A percentile compares a stretch with the other conserved stretches of the same genome.
These are phyloP conservation scores for Promerops cafer DNA, from an alignment of 2,113 vertebrate genomes.

Conservation along the genomic window DNA sequence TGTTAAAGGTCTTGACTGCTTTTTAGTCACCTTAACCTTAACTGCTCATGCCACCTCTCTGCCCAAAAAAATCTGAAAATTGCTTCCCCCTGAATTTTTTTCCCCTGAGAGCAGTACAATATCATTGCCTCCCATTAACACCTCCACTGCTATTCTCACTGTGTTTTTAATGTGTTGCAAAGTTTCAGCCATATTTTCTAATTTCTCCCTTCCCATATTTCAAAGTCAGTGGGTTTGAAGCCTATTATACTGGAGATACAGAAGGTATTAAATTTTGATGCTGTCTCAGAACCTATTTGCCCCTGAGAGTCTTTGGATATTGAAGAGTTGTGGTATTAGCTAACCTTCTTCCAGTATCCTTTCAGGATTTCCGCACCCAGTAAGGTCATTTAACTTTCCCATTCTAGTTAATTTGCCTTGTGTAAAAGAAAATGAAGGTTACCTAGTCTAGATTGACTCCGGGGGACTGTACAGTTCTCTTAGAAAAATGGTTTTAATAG, in stretches of 20 bases:
- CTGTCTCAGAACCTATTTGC: background rate
- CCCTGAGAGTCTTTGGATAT: background rate
- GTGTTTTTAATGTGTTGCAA: background rate
- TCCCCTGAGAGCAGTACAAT: background rate
- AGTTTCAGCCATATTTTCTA: background rate
- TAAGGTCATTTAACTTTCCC: background rate
- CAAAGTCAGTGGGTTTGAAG: background rate
- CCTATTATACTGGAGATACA: background rate
- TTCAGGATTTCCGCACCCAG: background rate
- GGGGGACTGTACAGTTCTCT: background rate
- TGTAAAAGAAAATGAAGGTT: background rate
- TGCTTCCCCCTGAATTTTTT: background rate
- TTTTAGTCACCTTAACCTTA: background rate
- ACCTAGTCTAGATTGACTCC: background rate
- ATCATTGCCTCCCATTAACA: background rate
- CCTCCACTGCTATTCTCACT: background rate
- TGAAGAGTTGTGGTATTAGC: background rate
- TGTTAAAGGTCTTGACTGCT: background rate
- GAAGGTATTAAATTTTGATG: background rate
- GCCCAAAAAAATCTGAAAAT: background rate
- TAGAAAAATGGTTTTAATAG: background rate
- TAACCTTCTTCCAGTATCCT: background rate
- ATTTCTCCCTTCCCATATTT: background rate
- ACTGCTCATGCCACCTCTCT: background rate
- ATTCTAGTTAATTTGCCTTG: background rate